Conservation (phyloP, 2,113 vertebrate species). For the Elanus axillaris region DNA sequence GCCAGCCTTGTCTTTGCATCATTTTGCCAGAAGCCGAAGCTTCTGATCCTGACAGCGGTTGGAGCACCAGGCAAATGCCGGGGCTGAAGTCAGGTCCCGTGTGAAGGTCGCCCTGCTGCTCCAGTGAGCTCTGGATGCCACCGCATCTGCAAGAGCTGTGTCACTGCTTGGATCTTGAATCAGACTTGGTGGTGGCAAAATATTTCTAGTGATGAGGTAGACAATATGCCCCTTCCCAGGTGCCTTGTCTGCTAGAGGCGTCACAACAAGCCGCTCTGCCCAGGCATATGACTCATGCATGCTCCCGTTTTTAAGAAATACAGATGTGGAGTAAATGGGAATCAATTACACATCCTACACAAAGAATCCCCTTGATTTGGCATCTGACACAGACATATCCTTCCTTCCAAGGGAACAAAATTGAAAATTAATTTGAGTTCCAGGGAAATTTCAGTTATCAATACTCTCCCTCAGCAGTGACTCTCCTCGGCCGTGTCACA, state of each 20-base stretch:
- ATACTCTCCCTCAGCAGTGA: background rate
- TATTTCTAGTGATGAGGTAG: background rate
- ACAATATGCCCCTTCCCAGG: background rate
- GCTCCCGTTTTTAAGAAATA: background rate
- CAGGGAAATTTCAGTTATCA: background rate
- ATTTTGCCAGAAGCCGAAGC: background rate
- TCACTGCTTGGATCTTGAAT: background rate
- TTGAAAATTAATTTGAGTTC: background rate
- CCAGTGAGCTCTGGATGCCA: background rate
- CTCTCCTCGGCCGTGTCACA: background rate
- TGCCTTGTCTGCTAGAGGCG: background rate
- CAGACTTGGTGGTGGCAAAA: background rate
- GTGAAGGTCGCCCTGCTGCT: background rate
- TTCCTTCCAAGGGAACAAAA: background rate
- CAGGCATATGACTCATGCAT: background rate
- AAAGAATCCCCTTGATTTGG: background rate
- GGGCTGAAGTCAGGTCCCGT: rapidly evolving
- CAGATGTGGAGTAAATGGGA: background rate
- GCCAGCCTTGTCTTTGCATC: background rate
- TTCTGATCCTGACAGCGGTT: background rate
- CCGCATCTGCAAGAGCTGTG: background rate
- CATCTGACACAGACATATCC: background rate
- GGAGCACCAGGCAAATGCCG: rapidly evolving
- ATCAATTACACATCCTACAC: background rate
- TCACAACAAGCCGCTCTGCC: background rate